Evolutionary conservation across 2,888 invertebrate genomes (phyloP).

Genomic region (Thera obeliscata): DNA sequence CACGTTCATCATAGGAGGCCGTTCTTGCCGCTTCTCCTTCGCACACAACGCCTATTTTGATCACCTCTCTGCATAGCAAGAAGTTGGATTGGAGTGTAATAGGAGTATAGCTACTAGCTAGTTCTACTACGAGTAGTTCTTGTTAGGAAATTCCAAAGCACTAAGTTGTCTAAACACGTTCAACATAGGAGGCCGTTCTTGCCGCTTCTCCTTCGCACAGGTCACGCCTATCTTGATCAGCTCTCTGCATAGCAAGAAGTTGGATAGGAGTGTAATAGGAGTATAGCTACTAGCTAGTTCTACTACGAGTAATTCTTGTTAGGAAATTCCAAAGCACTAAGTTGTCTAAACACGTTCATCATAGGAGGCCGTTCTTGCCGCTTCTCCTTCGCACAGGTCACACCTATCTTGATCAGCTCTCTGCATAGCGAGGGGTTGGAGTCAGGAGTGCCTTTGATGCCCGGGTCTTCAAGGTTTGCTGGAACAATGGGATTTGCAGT

Average conservation of each 20-base stretch:
- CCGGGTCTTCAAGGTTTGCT: conserved; percentile 79
- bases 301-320: conserved; percentile 41
- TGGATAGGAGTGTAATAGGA: too few relatives aligned
- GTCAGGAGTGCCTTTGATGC: conserved; percentile 64
- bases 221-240: conserved; percentile 87
- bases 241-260: conserved; percentile 84
- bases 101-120: too few relatives aligned
- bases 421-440: conserved; percentile 81
- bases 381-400: conserved; percentile 86
- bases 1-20: conserved; percentile 91
- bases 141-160: conserved; percentile 53
- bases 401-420: conserved; percentile 86
- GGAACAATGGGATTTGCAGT: conserved; percentile 29
- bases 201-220: conserved; percentile 87
- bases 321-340: conserved; percentile 61
- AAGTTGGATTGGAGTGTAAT: too few relatives aligned
- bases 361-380: conserved; percentile 88
- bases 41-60: conserved; percentile 89
- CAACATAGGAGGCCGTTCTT: conserved; percentile 92
- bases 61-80: conserved; percentile 81
- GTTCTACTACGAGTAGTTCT: conserved; percentile 30
- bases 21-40: conserved; percentile 83
- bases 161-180: conserved; percentile 83
- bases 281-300: too few relatives aligned
- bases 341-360: conserved; percentile 87